phyloP scores from a whole-genome alignment of 2,113 vertebrate species.

The Apodemus sylvaticus region DNA sequence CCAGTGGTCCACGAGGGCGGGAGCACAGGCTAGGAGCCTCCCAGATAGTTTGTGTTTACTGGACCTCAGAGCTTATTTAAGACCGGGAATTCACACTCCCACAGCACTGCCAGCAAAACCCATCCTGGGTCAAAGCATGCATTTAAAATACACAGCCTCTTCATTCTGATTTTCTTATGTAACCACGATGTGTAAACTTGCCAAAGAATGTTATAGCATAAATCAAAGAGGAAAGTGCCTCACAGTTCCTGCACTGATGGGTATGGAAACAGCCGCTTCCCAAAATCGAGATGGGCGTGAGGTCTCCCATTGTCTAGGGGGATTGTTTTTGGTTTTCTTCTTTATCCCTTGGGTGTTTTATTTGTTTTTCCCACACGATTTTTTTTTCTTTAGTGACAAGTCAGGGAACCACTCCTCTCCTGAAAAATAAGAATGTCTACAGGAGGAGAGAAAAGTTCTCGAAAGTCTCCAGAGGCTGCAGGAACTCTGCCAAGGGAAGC shows the following conservation, averaged over 20 bases:
- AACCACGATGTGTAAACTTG: constrained; percentile 56
- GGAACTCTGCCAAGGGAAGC: neutral
- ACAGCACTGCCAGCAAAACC: constrained; percentile 42
- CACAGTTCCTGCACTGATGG: constrained; percentile 41
- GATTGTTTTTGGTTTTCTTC: constrained; percentile 22
- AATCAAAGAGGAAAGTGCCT: constrained; percentile 61
- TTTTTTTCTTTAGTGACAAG: constrained; percentile 39
- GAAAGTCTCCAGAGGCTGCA: neutral
- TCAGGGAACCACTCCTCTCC: constrained; percentile 1
- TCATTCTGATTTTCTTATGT: constrained; percentile 63
- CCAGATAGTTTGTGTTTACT: neutral
- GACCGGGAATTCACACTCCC: neutral
- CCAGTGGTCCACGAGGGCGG: neutral
- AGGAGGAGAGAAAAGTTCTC: neutral
- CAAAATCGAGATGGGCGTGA: neutral
- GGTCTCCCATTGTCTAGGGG: neutral
- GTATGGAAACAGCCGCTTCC: constrained; percentile 46
- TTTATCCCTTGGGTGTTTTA: constrained; percentile 43
- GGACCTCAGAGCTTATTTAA: neutral
- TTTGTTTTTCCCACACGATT: constrained; percentile 49
- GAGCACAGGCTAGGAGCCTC: neutral
- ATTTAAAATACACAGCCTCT: neutral
- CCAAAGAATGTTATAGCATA: constrained; percentile 68
- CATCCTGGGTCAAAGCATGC: neutral
- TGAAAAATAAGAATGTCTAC: constrained; percentile 56